Evolutionary conservation across 2,888 invertebrate genomes (phyloP).

Genomic region (Merodon equestris): DNA sequence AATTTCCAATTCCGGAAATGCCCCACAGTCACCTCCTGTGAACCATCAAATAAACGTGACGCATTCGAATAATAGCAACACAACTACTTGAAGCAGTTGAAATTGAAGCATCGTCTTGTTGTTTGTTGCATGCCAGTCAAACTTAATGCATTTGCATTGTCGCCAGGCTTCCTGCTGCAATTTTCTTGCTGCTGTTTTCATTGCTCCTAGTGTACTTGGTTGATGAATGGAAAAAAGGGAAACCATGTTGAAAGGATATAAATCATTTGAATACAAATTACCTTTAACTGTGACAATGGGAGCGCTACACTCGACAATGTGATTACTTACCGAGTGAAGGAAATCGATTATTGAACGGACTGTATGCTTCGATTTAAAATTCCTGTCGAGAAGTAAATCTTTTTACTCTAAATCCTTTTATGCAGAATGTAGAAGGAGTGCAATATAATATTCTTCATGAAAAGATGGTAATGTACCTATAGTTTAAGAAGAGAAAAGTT

Average conservation of each 20-base stretch:
- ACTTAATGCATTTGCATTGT: constrained; percentile 53
- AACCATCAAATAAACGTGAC: constrained; percentile 26
- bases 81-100: constrained; percentile 42
- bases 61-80: constrained; percentile 45
- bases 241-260: constrained; percentile 35
- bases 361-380: too few species aligned
- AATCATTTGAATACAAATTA: constrained; percentile 45
- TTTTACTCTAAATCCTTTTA: too few species aligned
- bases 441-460: too few species aligned
- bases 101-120: constrained; percentile 31
- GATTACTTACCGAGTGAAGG: constrained; percentile 25
- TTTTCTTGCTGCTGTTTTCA: constrained; percentile 27
- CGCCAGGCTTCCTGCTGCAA: constrained; percentile 43
- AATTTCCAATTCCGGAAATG: too few species aligned
- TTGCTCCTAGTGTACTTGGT: too few species aligned
- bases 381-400: too few species aligned
- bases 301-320: constrained; percentile 16
- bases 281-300: constrained; percentile 35
- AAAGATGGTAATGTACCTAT: too few species aligned
- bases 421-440: too few species aligned
- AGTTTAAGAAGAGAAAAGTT: too few species aligned
- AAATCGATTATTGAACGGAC: constrained; percentile 32
- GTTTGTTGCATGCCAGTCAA: constrained; percentile 54
- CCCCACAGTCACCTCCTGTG: too few species aligned
- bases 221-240: constrained; percentile 34